Evolutionary conservation across 1,140 invertebrate species (phyloP).

Genomic region (Zaprionus lachaisei): DNA sequence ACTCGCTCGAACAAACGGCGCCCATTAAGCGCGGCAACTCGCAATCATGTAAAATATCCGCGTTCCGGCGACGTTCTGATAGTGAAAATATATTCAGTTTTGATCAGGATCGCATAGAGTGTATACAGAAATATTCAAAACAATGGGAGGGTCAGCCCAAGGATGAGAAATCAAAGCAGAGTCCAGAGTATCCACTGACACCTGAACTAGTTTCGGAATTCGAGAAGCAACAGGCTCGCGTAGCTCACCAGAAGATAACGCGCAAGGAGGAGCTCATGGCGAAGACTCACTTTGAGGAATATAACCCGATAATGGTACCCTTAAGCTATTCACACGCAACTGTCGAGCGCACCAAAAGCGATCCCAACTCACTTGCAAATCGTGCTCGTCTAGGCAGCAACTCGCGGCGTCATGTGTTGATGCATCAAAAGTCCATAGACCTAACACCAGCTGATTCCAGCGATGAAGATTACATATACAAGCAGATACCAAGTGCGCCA

Average conservation of each 20-base stretch:
- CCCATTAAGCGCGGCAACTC: constrained; percentile 73
- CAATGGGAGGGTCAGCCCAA: constrained; percentile 86
- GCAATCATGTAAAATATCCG: constrained; percentile 77
- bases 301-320: constrained; percentile 85
- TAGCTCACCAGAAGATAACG: constrained; percentile 85
- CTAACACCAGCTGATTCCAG: constrained; percentile 91
- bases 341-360: constrained; percentile 93
- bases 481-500: constrained; percentile 89
- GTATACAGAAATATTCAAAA: constrained; percentile 87
- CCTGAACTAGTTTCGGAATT: constrained; percentile 87
- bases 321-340: constrained; percentile 87
- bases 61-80: constrained; percentile 85
- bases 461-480: constrained; percentile 90
- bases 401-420: constrained; percentile 90
- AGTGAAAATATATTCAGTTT: constrained; percentile 89
- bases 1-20: constrained; percentile 73
- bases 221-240: constrained; percentile 85
- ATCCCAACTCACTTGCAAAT: constrained; percentile 90
- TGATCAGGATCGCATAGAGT: constrained; percentile 89
- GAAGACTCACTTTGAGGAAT: constrained; percentile 88
- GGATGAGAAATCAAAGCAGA: constrained; percentile 77
- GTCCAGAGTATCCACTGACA: constrained; percentile 82
- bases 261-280: constrained; percentile 87
- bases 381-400: constrained; percentile 89
- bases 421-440: constrained; percentile 94